Percentiles rank a stretch among this genome's conserved stretches.
phyloP scores from a whole-genome alignment of 2,113 vertebrate genomes.

The Ranitomeya imitator region DNA sequence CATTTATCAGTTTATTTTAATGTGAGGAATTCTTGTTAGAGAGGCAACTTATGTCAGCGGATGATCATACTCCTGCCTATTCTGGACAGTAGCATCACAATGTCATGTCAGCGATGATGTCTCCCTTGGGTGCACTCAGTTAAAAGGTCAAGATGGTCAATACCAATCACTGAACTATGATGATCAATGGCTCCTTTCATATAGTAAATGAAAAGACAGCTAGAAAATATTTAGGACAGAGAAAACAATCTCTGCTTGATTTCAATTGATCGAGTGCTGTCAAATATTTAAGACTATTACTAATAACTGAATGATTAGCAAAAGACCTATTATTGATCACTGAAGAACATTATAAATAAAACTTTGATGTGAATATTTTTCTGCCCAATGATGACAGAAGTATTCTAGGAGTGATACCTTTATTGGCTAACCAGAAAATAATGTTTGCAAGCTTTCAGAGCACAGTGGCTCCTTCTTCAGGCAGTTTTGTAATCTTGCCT shows the following conservation, averaged over 20 bases:
- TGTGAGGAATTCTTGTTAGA: neutral
- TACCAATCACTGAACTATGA: neutral
- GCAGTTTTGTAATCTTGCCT: no score
- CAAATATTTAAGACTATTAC: neutral
- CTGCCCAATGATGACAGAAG: no score
- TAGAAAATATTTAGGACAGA: neutral
- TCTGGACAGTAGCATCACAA: neutral
- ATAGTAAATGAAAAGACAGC: neutral
- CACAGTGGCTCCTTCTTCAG: no score
- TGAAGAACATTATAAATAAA: neutral
- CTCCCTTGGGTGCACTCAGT: slow-evolving; percentile 9
- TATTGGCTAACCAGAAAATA: no score
- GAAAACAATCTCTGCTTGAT: neutral
- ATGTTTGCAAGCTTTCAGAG: no score
- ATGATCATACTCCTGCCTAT: neutral
- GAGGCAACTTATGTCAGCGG: neutral
- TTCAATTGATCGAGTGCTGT: neutral
- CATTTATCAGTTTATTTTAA: neutral
- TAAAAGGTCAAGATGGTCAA: neutral
- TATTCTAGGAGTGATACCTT: no score
- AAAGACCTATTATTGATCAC: neutral
- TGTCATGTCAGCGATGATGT: neutral
- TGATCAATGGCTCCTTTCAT: slow-evolving; percentile 5
- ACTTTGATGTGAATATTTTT: no score
- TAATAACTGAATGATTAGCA: neutral